Evolutionary conservation across 2,888 invertebrate species (phyloP).

Genomic region (Anaspis maculata): DNA sequence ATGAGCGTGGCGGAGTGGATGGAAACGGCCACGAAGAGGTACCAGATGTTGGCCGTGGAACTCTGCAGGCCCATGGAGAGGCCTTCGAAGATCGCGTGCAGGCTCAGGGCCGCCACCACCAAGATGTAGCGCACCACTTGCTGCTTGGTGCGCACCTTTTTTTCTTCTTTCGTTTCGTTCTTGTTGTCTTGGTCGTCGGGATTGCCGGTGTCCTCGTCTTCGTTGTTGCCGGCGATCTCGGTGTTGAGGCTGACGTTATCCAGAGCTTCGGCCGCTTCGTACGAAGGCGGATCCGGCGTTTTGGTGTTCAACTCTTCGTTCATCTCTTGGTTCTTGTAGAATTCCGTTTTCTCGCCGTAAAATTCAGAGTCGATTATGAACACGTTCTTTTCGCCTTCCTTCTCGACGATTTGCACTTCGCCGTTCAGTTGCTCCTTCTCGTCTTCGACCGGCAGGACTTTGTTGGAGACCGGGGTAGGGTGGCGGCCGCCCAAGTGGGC

Average conservation of each 20-base stretch:
- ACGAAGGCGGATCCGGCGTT: constrained; percentile 4
- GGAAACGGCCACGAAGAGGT: constrained; percentile 45
- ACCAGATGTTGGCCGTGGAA: constrained; percentile 44
- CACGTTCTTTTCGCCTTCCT: not conserved
- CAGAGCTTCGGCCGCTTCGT: constrained; percentile 9
- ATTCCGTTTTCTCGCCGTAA: constrained; percentile 16
- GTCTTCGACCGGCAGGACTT: constrained; percentile 19
- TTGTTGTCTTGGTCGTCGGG: not conserved
- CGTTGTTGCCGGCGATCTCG: too few species aligned
- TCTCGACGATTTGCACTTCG: not conserved
- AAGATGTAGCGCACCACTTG: constrained; percentile 40
- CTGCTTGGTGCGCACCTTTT: constrained; percentile 29
- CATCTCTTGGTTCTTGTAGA: constrained; percentile 11
- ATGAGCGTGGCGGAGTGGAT: constrained; percentile 48
- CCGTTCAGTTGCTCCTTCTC: constrained; percentile 7
- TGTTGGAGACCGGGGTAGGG: constrained; percentile 14
- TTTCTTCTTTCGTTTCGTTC: constrained; percentile 21
- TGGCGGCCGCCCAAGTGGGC: too few species aligned
- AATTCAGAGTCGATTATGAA: not conserved
- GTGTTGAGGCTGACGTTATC: too few species aligned
- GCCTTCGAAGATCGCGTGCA: constrained; percentile 50
- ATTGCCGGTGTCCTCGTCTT: constrained; percentile 20
- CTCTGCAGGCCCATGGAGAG: constrained; percentile 46
- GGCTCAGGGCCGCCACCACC: constrained; percentile 44
- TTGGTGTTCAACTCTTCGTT: constrained; percentile 8